phyloP scores from a whole-genome alignment of 2,113 vertebrate genomes.

The Orthonyx spaldingii region DNA sequence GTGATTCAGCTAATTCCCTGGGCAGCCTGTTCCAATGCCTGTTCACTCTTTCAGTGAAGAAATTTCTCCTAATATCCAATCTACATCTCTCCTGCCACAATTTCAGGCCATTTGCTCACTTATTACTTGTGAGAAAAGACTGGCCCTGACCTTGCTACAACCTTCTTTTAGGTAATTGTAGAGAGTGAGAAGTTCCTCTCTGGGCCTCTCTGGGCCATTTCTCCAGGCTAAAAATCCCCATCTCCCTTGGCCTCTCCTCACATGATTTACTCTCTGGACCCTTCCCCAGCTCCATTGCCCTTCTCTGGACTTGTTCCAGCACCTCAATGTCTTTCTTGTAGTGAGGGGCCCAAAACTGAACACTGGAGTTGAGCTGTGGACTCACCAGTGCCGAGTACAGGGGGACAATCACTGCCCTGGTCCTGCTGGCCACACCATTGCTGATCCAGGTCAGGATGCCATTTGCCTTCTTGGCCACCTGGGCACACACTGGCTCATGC shows the following conservation, averaged over 20 bases:
- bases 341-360: not conserved
- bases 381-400: not conserved
- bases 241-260: not conserved
- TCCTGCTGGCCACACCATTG: not conserved
- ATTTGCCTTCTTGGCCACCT: not conserved
- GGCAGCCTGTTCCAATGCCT: not conserved
- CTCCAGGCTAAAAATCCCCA: not conserved
- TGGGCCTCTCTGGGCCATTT: not conserved
- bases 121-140: not conserved
- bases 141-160: not conserved
- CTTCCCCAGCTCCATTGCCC: not conserved
- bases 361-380: not conserved
- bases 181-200: accelerated
- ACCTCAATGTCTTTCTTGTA: not conserved
- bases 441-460: not conserved
- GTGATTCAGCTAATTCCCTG: not conserved
- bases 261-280: not conserved
- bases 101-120: not conserved
- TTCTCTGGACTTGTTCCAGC: not conserved
- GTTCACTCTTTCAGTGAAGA: not conserved
- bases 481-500: not conserved
- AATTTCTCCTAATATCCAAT: not conserved
- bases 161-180: not conserved
- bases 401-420: not conserved
- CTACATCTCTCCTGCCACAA: not conserved